Base-by-base conservation (phyloP, 2,113 vertebrate species). In the Spermophilus dauricus region DNA sequence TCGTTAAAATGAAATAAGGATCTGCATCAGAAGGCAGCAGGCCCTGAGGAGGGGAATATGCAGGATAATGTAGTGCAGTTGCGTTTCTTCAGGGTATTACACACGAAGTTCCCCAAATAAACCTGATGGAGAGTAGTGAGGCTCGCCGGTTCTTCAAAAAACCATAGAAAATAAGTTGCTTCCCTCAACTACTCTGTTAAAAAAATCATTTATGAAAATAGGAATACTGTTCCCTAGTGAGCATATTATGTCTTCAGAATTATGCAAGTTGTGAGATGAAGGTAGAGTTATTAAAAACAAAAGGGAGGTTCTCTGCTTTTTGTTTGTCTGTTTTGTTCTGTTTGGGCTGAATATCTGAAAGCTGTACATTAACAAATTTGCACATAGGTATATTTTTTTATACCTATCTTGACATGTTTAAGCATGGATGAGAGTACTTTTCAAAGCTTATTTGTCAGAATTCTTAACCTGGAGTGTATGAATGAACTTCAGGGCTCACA, bases 1-100 rank as follows among this genome's bases (percentile, higher is more conserved):
- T 90, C 67, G 18, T 97, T 97, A 96, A 91, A 91, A 80, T 93
- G 86, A 96, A 95, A 78, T 93, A 93, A 65, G 37, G 90, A 72
- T 92, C 61, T 81, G 93, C 48, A 80, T 91, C 63, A 65, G 77
- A 88, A 96, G 69, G 76, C 4, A 10, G 7, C 73, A 80, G 81
- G 61, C 81, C 48, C 86, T 9, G 48, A 86, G 88, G 63, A 95
- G 73, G 67, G 72, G 88, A 56, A 86, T 58, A 48, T 58, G 26
- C 14, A 82, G 42, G 39, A 75, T 67, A 89, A 91, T 24, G 11
- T 32, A 70, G 63, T 48, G 48, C 76, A 48, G 24, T 63, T 63
- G 24, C 3, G 9, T 67, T 95, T 86, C 85, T 96, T 93, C 45
- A n/a, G 93, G 89, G 91, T 91, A 10, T 93, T 83, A 51, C 7